phyloP scores from a whole-genome alignment of 1,140 invertebrate species.

The Panulirus ornatus region DNA sequence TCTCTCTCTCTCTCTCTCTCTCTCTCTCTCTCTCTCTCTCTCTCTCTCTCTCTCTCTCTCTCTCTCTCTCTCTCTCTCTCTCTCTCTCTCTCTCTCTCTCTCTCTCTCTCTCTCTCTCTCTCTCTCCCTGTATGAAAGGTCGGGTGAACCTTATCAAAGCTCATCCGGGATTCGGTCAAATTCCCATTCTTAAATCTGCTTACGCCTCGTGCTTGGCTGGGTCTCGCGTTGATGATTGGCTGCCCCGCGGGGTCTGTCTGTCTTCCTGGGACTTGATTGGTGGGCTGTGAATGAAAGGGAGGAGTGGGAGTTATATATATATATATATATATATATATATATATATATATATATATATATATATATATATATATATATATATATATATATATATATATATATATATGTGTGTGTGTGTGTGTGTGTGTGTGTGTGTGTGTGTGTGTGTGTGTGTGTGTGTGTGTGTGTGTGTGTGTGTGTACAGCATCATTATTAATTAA shows the following conservation, averaged over 20 bases:
- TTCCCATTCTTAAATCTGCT: constrained; percentile 4
- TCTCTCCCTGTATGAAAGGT: neutral
- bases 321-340: too few relatives aligned
- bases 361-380: too few relatives aligned
- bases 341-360: too few relatives aligned
- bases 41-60: neutral
- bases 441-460: too few relatives aligned
- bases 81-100: neutral
- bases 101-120: neutral
- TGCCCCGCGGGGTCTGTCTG: neutral
- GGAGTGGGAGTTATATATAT: neutral
- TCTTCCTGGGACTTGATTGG: too few relatives aligned
- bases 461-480: too few relatives aligned
- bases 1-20: too few relatives aligned
- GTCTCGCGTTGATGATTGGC: neutral
- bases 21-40: neutral
- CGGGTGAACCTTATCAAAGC: neutral
- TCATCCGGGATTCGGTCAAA: neutral
- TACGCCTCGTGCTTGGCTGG: neutral
- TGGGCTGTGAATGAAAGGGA: neutral
- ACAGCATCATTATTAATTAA: too few relatives aligned
- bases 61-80: neutral
- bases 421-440: too few relatives aligned
- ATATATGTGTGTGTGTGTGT: too few relatives aligned
- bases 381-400: too few relatives aligned